Conservation (phyloP, 2,113 vertebrate genomes). For the Thalassoma bifasciatum region DNA sequence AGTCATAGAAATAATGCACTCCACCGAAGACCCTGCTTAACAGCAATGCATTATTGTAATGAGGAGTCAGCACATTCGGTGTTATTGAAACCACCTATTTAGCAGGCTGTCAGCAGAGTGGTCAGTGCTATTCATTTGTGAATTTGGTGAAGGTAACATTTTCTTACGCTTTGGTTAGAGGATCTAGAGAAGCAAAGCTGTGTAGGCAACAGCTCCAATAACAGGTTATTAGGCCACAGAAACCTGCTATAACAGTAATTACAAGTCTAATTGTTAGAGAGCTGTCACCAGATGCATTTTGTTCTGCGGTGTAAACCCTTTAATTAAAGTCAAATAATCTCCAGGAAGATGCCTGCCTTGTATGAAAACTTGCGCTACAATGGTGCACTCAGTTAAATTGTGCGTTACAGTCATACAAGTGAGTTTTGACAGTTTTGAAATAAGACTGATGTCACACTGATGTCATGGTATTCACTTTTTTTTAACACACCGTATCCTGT, state of each 20-base stretch:
- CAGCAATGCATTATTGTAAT: not conserved
- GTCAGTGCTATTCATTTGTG: not conserved
- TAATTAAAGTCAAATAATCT: constrained; percentile 6
- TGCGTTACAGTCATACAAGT: not conserved
- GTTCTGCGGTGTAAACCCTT: constrained; percentile 1
- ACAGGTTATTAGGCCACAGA: constrained; percentile 46
- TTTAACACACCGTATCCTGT: too few species aligned
- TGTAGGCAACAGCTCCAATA: constrained; percentile 28
- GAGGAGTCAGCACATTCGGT: not conserved
- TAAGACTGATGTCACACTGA: not conserved
- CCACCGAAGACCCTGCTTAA: not conserved
- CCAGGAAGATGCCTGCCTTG: not conserved
- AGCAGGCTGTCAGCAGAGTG: not conserved
- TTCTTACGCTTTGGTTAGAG: not conserved
- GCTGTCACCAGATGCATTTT: constrained; percentile 29
- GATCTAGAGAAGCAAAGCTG: constrained; percentile 12
- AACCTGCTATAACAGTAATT: constrained; percentile 54
- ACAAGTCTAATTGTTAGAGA: constrained; percentile 44
- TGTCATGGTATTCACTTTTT: too few species aligned
- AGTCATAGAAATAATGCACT: too few species aligned
- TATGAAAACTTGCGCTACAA: not conserved
- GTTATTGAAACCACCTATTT: not conserved
- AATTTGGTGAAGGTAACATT: not conserved
- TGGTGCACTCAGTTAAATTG: not conserved
- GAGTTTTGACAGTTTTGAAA: not conserved